These are phyloP conservation scores for Lepilemur septentrionalis DNA, from an alignment of 2,797 vertebrate genomes.

Conservation along the genomic window DNA sequence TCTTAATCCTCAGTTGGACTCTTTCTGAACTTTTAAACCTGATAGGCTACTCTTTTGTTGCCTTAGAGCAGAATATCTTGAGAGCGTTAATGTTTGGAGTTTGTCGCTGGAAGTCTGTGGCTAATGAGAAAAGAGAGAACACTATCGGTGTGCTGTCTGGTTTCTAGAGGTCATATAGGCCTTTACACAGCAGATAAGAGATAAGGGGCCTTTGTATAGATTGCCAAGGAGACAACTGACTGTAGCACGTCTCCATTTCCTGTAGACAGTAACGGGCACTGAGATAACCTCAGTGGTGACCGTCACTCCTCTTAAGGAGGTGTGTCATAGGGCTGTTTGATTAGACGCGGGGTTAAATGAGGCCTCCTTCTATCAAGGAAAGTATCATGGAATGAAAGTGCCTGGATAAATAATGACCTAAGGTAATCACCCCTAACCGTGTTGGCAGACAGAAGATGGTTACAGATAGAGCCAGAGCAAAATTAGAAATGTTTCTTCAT, in stretches of 20 bases:
- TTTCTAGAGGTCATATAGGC: neutral
- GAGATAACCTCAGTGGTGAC: neutral
- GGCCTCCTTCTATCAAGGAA: neutral
- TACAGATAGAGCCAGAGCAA: neutral
- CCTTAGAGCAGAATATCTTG: neutral
- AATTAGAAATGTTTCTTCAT: neutral
- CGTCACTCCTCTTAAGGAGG: neutral
- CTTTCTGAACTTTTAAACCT: neutral
- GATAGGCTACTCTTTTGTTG: too few relatives aligned
- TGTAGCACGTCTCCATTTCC: neutral
- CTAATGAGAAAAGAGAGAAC: neutral
- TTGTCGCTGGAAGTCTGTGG: neutral
- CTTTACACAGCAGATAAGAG: neutral
- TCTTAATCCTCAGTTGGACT: neutral
- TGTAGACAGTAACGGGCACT: neutral
- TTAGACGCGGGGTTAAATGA: neutral
- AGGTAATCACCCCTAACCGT: neutral
- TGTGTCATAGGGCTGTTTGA: neutral
- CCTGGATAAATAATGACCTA: neutral
- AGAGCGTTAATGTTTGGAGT: neutral
- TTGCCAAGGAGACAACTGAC: neutral
- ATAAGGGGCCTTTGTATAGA: neutral
- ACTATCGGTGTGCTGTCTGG: neutral
- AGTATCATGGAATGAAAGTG: neutral
- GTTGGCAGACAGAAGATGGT: neutral